Base-by-base conservation (phyloP, 2,888 invertebrate genomes). In the Agonopterix subpropinquella region DNA sequence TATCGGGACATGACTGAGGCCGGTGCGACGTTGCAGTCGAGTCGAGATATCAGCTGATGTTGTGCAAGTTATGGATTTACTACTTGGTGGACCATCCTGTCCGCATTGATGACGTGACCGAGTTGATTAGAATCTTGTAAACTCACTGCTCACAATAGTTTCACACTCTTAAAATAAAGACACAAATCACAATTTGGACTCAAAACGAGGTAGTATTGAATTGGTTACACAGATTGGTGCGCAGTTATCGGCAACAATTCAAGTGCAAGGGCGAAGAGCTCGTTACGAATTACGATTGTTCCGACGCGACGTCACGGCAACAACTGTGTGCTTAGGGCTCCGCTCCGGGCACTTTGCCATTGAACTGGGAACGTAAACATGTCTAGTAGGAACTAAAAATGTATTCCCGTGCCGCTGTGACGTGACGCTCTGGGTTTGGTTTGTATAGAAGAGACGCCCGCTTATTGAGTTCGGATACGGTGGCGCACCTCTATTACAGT, bases 1-100 rank as follows among this genome's bases (percentile, higher is more conserved):
- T 82, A 84, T 68, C 79, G 63, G 65, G 63, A 67, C 88, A 89
- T 87, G 72, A 86, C 87, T 87, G 77, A 65, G 55, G 39, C n/a
- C 28, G 28, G 28, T 44, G 46, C 45, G 51, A 46, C 46, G 44
- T 45, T 51, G 47, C 39, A 44, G 28, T 54, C 53, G n/a, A n/a
- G n/a, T n/a, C n/a, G 54, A 51, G 59, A 57, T 65, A 70, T 72
- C 73, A 72, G 70, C 73, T 73, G 73, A 70, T 74, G 61, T 59
- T 61, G 61, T 59, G 62, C 59, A 60, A 62, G 53, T 58, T 62
- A 55, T 60, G 54, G 56, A 59, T 52, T 47, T 48, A 44, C 28
- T 28, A 28, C 28, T 28, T 28, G 18, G 28, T 44, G 47, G 41
- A 41, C n/a, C n/a, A 11, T 11, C n/a, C 41, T n/a, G 41, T 41